Evolutionary conservation across 1,140 invertebrate genomes (phyloP).

Genomic region (Brachionus angularis): DNA sequence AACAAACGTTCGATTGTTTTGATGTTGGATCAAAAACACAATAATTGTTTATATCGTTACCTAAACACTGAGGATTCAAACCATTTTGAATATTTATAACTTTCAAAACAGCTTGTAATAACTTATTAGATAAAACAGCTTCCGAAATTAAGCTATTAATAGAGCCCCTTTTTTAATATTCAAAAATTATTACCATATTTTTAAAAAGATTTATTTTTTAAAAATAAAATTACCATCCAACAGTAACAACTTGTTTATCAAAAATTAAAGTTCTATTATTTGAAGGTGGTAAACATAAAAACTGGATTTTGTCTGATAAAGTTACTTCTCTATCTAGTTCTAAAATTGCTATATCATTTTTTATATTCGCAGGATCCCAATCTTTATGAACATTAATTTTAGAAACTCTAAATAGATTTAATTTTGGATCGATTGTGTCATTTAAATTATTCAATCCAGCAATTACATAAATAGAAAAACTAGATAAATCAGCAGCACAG

Average conservation of each 20-base stretch:
- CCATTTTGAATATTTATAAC: no score
- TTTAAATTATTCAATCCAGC: background rate
- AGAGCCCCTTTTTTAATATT: no score
- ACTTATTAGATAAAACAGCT: no score
- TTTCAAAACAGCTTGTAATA: no score
- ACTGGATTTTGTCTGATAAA: conserved; percentile 78
- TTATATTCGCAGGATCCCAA: background rate
- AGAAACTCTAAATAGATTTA: background rate
- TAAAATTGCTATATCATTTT: conserved; percentile 76
- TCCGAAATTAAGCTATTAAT: no score
- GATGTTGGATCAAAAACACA: no score
- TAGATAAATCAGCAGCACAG: conserved; percentile 58
- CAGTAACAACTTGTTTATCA: background rate
- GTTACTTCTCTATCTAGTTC: conserved; percentile 52
- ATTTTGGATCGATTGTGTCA: background rate
- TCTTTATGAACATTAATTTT: background rate
- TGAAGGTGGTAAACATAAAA: conserved; percentile 78
- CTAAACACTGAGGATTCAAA: no score
- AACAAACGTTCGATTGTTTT: background rate
- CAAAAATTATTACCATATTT: no score
- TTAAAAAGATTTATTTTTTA: no score
- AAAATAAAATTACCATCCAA: no score
- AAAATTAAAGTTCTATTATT: background rate
- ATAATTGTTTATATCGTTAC: no score
- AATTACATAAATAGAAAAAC: background rate